Percentiles rank a stretch among this genome's conserved stretches.
Evolutionary conservation across 2,888 invertebrate genomes (phyloP).

Genomic region (Mythimna loreyi): DNA sequence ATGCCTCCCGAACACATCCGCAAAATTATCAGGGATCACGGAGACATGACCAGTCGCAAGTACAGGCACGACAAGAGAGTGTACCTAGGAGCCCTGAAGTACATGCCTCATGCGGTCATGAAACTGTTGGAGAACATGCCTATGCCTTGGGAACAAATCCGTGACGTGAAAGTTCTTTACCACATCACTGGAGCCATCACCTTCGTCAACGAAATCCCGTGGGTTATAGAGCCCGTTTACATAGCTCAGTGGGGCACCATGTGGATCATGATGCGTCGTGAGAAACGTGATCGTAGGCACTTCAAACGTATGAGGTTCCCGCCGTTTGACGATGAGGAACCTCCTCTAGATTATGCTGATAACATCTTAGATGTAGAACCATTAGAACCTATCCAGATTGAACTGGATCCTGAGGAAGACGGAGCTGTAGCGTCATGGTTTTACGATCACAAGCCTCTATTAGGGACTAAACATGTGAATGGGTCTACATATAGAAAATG

Average conservation of each 20-base stretch:
- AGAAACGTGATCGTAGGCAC: conserved; percentile 99
- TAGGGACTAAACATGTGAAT: conserved; percentile 98
- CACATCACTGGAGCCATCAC: conserved; percentile 99
- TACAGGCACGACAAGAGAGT: conserved; percentile 99
- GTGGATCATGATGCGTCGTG: conserved; percentile 99
- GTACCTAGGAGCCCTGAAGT: conserved; percentile 99
- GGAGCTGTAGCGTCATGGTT: conserved; percentile 98
- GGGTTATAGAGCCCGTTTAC: conserved; percentile 99
- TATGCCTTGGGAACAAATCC: conserved; percentile 99
- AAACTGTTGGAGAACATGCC: conserved; percentile 99
- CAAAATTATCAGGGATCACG: conserved; percentile 99
- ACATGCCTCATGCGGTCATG: conserved; percentile 99
- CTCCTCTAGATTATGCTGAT: conserved; percentile 99
- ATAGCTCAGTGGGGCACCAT: conserved; percentile 99
- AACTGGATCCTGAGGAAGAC: conserved; percentile 98
- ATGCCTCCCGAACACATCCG: conserved; percentile 99
- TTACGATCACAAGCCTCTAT: conserved; percentile 99
- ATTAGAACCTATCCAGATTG: conserved; percentile 99
- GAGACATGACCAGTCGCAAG: conserved; percentile 99
- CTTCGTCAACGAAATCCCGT: conserved; percentile 99
- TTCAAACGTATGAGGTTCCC: conserved; percentile 99
- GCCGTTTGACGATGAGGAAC: conserved; percentile 99
- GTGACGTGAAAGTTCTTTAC: conserved; percentile 99
- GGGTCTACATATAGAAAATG: conserved; percentile 99
- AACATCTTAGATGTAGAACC: conserved; percentile 99